These are phyloP conservation scores for Cyprinodon tularosa DNA, from an alignment of 2,113 vertebrate species.

Conservation along the genomic window DNA sequence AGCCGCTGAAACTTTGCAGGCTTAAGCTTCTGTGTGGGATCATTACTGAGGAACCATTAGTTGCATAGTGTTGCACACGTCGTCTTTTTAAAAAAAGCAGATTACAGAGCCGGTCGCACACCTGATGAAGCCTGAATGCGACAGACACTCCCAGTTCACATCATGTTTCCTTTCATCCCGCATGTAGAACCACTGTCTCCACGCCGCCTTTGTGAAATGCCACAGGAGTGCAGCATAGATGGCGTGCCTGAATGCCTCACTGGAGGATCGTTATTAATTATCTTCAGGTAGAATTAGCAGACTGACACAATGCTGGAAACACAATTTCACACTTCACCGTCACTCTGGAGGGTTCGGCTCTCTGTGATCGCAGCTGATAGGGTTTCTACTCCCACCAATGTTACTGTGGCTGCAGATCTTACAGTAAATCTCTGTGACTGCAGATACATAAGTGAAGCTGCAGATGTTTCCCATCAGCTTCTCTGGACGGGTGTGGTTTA, in stretches of 20 bases:
- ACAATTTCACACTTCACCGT: conserved; percentile 51
- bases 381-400: conserved; percentile 5
- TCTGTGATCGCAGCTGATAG: conserved; percentile 27
- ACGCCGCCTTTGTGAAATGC: conserved; percentile 51
- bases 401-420: not conserved
- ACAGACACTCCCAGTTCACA: conserved; percentile 65
- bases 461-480: too few species aligned
- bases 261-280: conserved; percentile 75
- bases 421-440: not conserved
- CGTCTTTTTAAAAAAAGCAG: conserved; percentile 14
- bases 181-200: conserved; percentile 46
- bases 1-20: conserved; percentile 38
- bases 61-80: conserved; percentile 36
- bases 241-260: conserved; percentile 58
- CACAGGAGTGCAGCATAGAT: conserved; percentile 49
- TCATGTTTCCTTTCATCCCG: conserved; percentile 64
- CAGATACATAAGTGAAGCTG: not conserved
- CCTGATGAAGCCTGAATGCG: conserved; percentile 77
- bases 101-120: conserved; percentile 78
- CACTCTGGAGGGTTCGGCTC: conserved; percentile 17
- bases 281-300: conserved; percentile 72
- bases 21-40: conserved; percentile 48
- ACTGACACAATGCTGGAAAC: conserved; percentile 51
- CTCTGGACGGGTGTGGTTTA: too few species aligned
- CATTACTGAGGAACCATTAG: conserved; percentile 51